A percentile compares a stretch with the other conserved stretches of the same genome.
Conservation (phyloP, 1,140 invertebrate genomes). For the Littorina saxatilis region DNA sequence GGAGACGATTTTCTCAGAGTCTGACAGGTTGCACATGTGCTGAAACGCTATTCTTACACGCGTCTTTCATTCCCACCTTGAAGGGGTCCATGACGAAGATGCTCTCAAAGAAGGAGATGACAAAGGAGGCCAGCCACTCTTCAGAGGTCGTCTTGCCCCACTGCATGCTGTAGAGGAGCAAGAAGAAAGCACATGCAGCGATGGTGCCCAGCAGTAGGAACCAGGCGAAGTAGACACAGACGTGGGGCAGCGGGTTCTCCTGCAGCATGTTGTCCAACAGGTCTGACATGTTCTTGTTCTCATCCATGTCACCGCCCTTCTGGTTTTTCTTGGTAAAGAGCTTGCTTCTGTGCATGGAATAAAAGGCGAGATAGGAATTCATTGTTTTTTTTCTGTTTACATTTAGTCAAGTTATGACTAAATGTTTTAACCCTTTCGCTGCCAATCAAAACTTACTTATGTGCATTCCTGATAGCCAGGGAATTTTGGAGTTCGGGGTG, state of each 20-base stretch:
- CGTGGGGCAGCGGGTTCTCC: slow-evolving; percentile 55
- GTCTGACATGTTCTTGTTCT: slow-evolving; percentile 43
- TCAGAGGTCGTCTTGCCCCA: slow-evolving; percentile 66
- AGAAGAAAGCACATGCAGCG: slow-evolving; percentile 55
- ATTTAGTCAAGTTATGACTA: too few relatives aligned
- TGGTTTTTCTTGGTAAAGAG: slow-evolving; percentile 13
- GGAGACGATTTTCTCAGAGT: too few relatives aligned
- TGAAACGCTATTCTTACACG: too few relatives aligned
- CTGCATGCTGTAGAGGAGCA: slow-evolving; percentile 66
- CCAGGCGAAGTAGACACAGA: slow-evolving; percentile 60
- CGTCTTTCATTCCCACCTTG: slow-evolving; percentile 61
- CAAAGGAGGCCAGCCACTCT: slow-evolving; percentile 66
- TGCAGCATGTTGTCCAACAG: slow-evolving; percentile 42
- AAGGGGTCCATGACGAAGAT: slow-evolving; percentile 64
- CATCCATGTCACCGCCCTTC: slow-evolving; percentile 31
- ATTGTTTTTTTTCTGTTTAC: too few relatives aligned
- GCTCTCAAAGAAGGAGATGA: slow-evolving; percentile 64
- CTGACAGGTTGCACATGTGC: too few relatives aligned
- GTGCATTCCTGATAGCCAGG: too few relatives aligned
- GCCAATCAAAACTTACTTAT: too few relatives aligned
- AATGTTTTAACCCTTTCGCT: too few relatives aligned
- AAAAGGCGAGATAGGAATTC: too few relatives aligned
- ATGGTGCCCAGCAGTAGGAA: slow-evolving; percentile 49
- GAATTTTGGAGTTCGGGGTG: too few relatives aligned
- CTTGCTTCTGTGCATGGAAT: too few relatives aligned